Percentiles rank a stretch among this genome's conserved stretches.
Evolutionary conservation across 2,797 vertebrate species (phyloP).

Genomic region (Ibycter americanus): DNA sequence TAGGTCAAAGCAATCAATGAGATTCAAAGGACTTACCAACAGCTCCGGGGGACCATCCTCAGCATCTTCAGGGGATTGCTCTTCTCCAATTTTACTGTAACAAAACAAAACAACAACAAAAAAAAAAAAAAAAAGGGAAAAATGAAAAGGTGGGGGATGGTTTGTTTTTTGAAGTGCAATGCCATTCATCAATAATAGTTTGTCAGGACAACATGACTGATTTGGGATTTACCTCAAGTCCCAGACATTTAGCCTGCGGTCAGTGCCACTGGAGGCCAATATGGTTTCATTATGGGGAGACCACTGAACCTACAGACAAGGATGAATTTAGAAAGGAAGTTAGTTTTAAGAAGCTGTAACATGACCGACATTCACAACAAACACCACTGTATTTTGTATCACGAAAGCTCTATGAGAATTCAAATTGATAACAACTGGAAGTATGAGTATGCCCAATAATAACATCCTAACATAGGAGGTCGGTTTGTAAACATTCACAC

Average conservation of each 20-base stretch:
- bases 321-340: neutral
- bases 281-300: constrained; percentile 98
- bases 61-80: constrained; percentile 95
- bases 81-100: constrained; percentile 95
- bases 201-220: accelerated
- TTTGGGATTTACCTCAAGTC: constrained; percentile 86
- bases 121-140: neutral
- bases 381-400: neutral
- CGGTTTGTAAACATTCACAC: neutral
- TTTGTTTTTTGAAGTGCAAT: neutral
- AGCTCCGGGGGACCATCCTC: constrained; percentile 96
- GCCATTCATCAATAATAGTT: accelerated
- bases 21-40: constrained; percentile 80
- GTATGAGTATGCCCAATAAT: accelerated
- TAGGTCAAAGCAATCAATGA: neutral
- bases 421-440: accelerated
- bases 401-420: neutral
- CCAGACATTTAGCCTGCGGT: constrained; percentile 95
- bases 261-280: constrained; percentile 95
- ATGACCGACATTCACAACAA: neutral
- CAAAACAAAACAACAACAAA: too few species aligned
- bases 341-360: neutral
- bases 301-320: constrained; percentile 89
- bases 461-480: neutral
- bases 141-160: neutral